Evolutionary conservation across 1,140 invertebrate genomes (phyloP).

Genomic region (Metaphire vulgaris): DNA sequence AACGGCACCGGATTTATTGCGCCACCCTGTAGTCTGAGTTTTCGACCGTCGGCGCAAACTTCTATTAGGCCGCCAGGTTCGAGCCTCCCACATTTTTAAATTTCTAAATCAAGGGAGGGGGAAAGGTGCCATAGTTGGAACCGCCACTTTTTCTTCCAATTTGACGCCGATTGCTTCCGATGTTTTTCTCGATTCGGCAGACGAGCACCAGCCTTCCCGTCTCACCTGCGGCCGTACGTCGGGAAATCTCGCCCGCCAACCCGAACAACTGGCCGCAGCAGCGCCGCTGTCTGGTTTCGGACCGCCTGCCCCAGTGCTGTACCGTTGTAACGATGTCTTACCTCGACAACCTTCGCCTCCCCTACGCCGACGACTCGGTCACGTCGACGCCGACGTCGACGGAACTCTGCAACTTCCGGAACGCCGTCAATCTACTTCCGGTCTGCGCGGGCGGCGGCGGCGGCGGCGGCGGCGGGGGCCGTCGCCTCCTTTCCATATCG

Average conservation of each 20-base stretch:
- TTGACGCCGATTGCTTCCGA: too few species aligned
- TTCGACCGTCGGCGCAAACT: too few species aligned
- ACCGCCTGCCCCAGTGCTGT: constrained; percentile 69
- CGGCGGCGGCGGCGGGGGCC: background rate
- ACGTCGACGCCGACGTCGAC: constrained; percentile 96
- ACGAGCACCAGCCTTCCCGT: constrained; percentile 91
- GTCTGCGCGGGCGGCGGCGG: background rate
- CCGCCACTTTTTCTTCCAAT: too few species aligned
- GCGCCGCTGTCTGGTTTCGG: background rate
- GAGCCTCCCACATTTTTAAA: too few species aligned
- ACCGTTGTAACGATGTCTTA: constrained; percentile 82
- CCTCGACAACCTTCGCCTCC: constrained; percentile 88
- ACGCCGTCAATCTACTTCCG: constrained; percentile 14
- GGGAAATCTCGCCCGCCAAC: constrained; percentile 70
- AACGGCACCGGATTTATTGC: too few species aligned
- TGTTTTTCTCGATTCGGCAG: constrained; percentile 58
- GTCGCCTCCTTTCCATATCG: background rate
- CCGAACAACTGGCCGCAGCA: constrained; percentile 77
- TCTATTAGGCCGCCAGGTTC: too few species aligned
- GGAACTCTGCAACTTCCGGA: constrained; percentile 57
- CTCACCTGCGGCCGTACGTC: constrained; percentile 84
- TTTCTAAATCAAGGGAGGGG: too few species aligned
- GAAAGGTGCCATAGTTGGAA: too few species aligned
- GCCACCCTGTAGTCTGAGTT: too few species aligned
- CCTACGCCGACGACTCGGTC: constrained; percentile 93